Percentiles rank a stretch among this genome's conserved stretches.
Conservation (phyloP, 2,888 invertebrate species). For the Cheilosia urbana region DNA sequence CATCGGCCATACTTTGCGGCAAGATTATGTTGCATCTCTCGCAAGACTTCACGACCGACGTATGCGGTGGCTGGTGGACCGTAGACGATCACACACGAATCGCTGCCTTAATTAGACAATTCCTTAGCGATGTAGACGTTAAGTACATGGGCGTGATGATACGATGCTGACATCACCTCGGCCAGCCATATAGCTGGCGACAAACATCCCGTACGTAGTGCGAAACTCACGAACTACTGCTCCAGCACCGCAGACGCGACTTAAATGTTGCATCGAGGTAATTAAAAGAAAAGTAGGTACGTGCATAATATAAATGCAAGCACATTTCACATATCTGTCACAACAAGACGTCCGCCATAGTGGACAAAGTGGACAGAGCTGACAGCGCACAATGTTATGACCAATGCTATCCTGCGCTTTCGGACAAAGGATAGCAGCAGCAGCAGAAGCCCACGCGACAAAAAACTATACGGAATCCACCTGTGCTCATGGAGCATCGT, state of each 20-base stretch:
- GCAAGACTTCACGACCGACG: conserved; percentile 28
- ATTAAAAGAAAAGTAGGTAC: conserved; percentile 56
- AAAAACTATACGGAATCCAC: conserved; percentile 63
- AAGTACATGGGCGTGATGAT: conserved; percentile 67
- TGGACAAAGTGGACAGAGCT: conserved; percentile 60
- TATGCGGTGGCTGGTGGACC: conserved; percentile 18
- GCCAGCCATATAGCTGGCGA: conserved; percentile 26
- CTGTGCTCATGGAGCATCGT: conserved; percentile 71
- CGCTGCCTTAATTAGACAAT: conserved; percentile 61
- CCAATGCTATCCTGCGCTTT: conserved; percentile 59
- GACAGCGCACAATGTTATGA: conserved; percentile 66
- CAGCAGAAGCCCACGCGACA: conserved; percentile 66
- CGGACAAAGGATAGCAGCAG: conserved; percentile 44
- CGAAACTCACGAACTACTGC: conserved; percentile 10
- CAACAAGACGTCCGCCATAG: conserved; percentile 62
- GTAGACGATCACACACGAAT: conserved; percentile 59
- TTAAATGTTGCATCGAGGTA: conserved; percentile 40
- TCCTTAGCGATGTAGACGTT: conserved; percentile 38
- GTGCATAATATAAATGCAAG: conserved; percentile 61
- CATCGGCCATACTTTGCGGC: conserved; percentile 10
- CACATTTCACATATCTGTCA: conserved; percentile 69
- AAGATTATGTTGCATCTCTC: conserved; percentile 33
- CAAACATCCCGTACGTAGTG: conserved; percentile 24
- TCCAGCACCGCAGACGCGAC: neutral
- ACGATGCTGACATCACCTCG: conserved; percentile 52